Base-by-base conservation (phyloP, 1,140 invertebrate genomes). In the Paralvinella palmiformis region DNA sequence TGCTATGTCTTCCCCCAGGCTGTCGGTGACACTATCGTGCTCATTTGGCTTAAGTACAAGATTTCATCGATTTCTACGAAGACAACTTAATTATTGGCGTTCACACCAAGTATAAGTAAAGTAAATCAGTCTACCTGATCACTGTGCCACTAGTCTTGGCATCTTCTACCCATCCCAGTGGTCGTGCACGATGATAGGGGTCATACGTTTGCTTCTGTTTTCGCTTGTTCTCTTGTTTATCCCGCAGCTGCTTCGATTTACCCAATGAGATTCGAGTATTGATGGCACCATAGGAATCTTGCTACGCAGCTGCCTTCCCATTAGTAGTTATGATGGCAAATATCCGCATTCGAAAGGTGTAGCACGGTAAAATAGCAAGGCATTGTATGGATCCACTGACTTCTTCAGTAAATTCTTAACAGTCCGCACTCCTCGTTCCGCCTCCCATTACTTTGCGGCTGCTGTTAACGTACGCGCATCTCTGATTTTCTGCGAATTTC, bases 201-300 rank as follows among this genome's bases (percentile, higher is more conserved):
- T 52, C 48, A 22, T 52, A 52, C 15, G 48, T 10, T 3, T 52
- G 24, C 1, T 52, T 52, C 48, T 52, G 48, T 20, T 52, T 3
- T 52, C 48, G 48, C 15, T 52, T 52, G 48, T 52, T 52, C 48
- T 52, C 48, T 52, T 22, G 48, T 52, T 15, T 52, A 52, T 52
- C 5, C 48, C 15, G 48, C 17, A 52, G 48, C n/a, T 52, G 5
- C 31, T 52, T 52, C 17, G 48, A 52, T 52, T 52, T 29, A 52
- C 48, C 48, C 3, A 52, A 20, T n/a, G 48, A 52, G 48, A 29
- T 52, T 52, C 15, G 10, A 52, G n/a, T 3, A 29, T 52, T 52
- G 48, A 22, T 52, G 48, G 48, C 48, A 52, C 15, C 48, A 52
- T 29, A 57, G 58, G 35, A 45, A 60, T 22, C 36, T 2, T 59